Base-by-base conservation (phyloP, 2,888 invertebrate species). In the Tetranychus piercei region DNA sequence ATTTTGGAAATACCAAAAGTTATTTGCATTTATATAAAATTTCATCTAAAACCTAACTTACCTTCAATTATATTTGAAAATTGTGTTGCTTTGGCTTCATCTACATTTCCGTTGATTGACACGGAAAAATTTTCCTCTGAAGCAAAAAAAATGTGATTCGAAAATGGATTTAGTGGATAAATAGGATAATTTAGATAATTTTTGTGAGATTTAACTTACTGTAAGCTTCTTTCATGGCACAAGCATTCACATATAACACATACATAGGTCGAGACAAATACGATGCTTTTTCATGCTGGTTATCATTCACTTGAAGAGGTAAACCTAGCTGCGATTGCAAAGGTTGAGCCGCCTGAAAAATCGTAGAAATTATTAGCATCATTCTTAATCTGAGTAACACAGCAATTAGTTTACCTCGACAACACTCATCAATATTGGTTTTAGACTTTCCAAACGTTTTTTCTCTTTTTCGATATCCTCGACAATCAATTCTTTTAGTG, bases 281-380 rank as follows among this genome's bases (percentile, higher is more conserved):
- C 71, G 87, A 85, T 3, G 91, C 90, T 76, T 88, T 85, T 80
- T 88, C 87, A 79, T 90, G 88, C 80, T 92, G 89, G 80, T 88
- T 88, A 81, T 89, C 86, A 77, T 89, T 88, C 80, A 89, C 88
- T 81, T 91, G 91, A 75, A 91, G 85, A 5, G 89, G 87, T 79
- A 93, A 85, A 45, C 90, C 90, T 73, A 95, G 85, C 79, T 92
- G 90, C 80, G 92, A 91, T 83, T 94, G 93, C 22, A 95, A 84
- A 0, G 94, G 94, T 81, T 91, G 89, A 0, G 94, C 91, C 0
- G 92, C 87, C 85, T 55, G 55, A 55, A 15, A 55, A 55, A 55
- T 15, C 7, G 3, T 34, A 34, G 5, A 34, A 34, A 34, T 34
- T 34, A 34, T 34, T 34, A 34, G 34, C 5, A 34, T 34, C 34